Conservation (phyloP, 2,797 vertebrate species). For the Squalus acanthias region DNA sequence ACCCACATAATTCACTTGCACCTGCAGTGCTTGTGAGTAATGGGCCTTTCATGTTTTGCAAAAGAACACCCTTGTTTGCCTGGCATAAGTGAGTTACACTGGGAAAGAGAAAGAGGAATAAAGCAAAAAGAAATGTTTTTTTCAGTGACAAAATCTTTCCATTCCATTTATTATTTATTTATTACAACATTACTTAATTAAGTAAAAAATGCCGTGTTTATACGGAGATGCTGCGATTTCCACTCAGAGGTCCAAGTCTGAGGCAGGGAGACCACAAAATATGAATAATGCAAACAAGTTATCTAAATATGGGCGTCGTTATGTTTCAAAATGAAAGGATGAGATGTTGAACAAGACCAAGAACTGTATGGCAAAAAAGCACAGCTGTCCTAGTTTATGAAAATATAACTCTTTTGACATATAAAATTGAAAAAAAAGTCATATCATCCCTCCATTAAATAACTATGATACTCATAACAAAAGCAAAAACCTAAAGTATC, state of each 20-base stretch:
- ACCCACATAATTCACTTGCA: conserved; percentile 22
- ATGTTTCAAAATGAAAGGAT: neutral
- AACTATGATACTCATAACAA: neutral
- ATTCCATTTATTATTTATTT: neutral
- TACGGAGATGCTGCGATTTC: neutral
- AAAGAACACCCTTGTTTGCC: conserved; percentile 27
- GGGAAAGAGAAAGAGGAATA: neutral
- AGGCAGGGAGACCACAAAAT: neutral
- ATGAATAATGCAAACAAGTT: neutral
- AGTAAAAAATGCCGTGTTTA: conserved; percentile 3
- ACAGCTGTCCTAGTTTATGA: neutral
- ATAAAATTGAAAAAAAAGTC: neutral
- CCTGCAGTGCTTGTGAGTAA: conserved; percentile 26
- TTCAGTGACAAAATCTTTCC: neutral
- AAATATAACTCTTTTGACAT: neutral
- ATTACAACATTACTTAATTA: neutral
- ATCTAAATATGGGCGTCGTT: neutral
- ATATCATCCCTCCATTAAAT: neutral
- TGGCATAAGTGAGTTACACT: neutral
- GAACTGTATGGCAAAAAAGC: neutral
- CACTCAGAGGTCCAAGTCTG: neutral
- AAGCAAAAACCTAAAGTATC: neutral
- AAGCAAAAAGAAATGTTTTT: neutral
- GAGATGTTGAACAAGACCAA: neutral
- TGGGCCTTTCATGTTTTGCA: conserved; percentile 3